Evolutionary conservation across 1,140 invertebrate genomes (phyloP).

Genomic region (Eumaeus atala): DNA sequence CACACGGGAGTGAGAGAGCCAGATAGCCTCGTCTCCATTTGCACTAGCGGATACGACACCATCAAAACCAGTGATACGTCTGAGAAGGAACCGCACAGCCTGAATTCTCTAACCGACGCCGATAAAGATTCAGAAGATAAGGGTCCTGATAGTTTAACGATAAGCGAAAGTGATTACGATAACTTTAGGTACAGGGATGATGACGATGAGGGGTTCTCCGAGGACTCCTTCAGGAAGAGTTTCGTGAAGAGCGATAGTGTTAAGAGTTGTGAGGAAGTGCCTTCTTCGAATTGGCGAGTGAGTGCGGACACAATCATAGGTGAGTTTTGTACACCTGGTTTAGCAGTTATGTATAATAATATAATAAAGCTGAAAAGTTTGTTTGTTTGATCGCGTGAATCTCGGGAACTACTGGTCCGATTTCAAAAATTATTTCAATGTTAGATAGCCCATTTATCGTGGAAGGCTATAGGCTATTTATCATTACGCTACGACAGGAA

Average conservation of each 20-base stretch:
- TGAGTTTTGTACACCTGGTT: conserved; percentile 24
- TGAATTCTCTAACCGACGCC: conserved; percentile 13
- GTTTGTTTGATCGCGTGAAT: too few species aligned
- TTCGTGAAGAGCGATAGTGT: conserved; percentile 33
- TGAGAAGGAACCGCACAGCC: conserved; percentile 44
- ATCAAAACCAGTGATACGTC: conserved; percentile 61
- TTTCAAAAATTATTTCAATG: too few species aligned
- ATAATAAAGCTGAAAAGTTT: too few species aligned
- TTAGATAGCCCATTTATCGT: too few species aligned
- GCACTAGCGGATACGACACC: conserved; percentile 58
- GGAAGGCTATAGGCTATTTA: too few species aligned
- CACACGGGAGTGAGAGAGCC: conserved; percentile 38
- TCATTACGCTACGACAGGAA: too few species aligned
- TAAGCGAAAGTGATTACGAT: conserved; percentile 88
- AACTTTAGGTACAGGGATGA: conserved; percentile 82
- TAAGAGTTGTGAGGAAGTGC: conserved; percentile 37
- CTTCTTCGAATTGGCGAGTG: conserved; percentile 44
- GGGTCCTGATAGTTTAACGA: conserved; percentile 78
- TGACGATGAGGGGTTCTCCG: conserved; percentile 59
- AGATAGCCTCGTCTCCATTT: conserved; percentile 57
- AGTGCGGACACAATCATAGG: conserved; percentile 58
- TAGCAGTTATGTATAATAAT: too few species aligned
- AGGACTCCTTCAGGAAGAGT: conserved; percentile 60
- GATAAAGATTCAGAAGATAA: conserved; percentile 37
- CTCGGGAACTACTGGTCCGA: too few species aligned